phyloP scores from a whole-genome alignment of 2,888 invertebrate species.

The Drosophila limbata region DNA sequence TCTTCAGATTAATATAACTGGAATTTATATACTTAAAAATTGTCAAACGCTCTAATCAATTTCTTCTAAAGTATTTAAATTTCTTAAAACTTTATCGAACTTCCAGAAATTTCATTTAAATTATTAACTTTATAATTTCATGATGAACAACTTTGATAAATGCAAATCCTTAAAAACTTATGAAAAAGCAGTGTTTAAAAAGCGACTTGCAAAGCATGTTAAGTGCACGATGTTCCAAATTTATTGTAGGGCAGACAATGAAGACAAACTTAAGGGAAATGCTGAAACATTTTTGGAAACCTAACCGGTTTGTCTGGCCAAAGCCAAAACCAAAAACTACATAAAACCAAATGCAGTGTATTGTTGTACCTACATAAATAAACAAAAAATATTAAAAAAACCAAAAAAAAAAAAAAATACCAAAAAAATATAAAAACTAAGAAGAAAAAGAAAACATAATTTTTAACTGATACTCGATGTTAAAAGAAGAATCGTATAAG shows the following conservation, averaged over 20 bases:
- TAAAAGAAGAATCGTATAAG: constrained; percentile 44
- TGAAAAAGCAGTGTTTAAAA: constrained; percentile 52
- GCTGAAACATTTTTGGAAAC: constrained; percentile 71
- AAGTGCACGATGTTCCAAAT: constrained; percentile 73
- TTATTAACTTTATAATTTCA: constrained; percentile 5
- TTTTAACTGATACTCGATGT: constrained; percentile 65
- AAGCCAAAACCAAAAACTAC: constrained; percentile 60
- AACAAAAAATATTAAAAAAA: constrained; percentile 25
- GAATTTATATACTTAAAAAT: not conserved
- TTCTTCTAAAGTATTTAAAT: not conserved
- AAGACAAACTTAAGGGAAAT: constrained; percentile 66
- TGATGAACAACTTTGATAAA: constrained; percentile 17
- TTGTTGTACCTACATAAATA: constrained; percentile 71
- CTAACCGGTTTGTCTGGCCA: constrained; percentile 68
- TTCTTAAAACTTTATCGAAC: constrained; percentile 11
- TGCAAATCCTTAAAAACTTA: constrained; percentile 24
- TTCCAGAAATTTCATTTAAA: not conserved
- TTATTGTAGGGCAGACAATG: constrained; percentile 60
- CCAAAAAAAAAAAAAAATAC: constrained; percentile 26
- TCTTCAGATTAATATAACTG: constrained; percentile 3
- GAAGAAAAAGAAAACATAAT: constrained; percentile 15
- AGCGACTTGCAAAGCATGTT: constrained; percentile 64
- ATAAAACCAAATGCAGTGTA: constrained; percentile 49
- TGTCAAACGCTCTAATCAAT: not conserved
- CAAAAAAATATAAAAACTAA: constrained; percentile 16